Percentiles rank a stretch among this genome's conserved stretches.
Evolutionary conservation across 2,888 invertebrate genomes (phyloP).

Genomic region (Brenthis daphne): DNA sequence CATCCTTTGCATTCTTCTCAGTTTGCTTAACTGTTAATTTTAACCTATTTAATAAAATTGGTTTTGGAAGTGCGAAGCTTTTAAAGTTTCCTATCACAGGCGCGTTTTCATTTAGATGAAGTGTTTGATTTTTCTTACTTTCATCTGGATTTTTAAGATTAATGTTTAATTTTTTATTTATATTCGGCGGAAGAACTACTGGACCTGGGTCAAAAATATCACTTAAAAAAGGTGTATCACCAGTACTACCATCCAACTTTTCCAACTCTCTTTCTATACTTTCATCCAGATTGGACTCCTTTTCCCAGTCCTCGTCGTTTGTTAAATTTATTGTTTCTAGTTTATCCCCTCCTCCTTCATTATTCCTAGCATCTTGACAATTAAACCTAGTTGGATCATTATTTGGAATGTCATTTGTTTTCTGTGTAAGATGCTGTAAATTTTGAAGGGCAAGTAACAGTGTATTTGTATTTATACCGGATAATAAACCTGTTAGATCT

Average conservation of each 20-base stretch:
- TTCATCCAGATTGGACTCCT: constrained; percentile 65
- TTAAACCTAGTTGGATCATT: constrained; percentile 23
- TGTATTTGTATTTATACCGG: constrained; percentile 70
- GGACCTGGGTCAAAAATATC: constrained; percentile 78
- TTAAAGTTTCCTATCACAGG: constrained; percentile 76
- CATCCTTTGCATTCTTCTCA: constrained; percentile 59
- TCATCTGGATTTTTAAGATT: constrained; percentile 55
- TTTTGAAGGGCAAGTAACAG: constrained; percentile 71
- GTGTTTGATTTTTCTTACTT: constrained; percentile 47
- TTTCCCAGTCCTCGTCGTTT: constrained; percentile 76
- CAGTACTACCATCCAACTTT: constrained; percentile 64
- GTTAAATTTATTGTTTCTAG: constrained; percentile 72
- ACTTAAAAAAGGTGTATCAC: constrained; percentile 73
- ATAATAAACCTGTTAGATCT: constrained; percentile 62
- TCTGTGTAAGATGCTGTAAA: constrained; percentile 65
- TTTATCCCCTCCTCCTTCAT: constrained; percentile 24
- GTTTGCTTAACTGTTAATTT: constrained; percentile 67
- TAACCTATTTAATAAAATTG: constrained; percentile 73
- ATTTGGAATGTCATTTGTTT: constrained; percentile 29
- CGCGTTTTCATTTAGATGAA: constrained; percentile 59
- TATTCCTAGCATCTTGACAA: constrained; percentile 36
- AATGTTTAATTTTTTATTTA: constrained; percentile 62
- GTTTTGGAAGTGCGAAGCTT: constrained; percentile 78
- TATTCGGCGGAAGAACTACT: constrained; percentile 55
- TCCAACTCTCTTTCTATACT: constrained; percentile 69